These are phyloP conservation scores for Lates calcarifer DNA, from an alignment of 2,113 vertebrate species.

Conservation along the genomic window DNA sequence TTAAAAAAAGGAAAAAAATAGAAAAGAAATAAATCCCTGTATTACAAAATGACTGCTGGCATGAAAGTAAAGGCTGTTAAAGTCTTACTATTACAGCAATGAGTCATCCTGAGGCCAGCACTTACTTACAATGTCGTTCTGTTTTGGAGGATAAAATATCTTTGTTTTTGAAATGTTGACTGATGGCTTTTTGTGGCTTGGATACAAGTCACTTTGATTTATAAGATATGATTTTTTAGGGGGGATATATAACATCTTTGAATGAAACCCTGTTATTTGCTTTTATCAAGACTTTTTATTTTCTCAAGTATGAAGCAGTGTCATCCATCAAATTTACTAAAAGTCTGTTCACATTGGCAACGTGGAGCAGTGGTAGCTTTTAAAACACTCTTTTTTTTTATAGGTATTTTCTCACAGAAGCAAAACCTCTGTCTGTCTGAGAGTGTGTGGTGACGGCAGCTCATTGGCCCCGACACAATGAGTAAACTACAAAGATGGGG, in stretches of 20 bases:
- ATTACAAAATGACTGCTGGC: constrained; percentile 67
- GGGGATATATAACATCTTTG: constrained; percentile 7
- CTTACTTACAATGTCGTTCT: constrained; percentile 59
- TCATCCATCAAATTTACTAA: constrained; percentile 53
- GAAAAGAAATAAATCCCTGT: constrained; percentile 48
- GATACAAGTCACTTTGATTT: constrained; percentile 46
- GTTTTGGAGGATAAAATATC: constrained; percentile 51
- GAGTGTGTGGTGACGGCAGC: neutral
- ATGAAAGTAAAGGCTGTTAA: constrained; percentile 52
- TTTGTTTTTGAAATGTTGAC: constrained; percentile 65
- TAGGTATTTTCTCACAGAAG: constrained; percentile 54
- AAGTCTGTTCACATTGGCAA: constrained; percentile 72
- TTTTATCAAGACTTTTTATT: constrained; percentile 48
- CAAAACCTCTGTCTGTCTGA: neutral
- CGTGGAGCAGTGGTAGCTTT: neutral
- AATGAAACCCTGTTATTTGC: constrained; percentile 46
- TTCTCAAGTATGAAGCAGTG: constrained; percentile 34
- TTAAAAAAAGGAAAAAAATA: constrained; percentile 3
- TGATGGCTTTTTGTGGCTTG: constrained; percentile 65
- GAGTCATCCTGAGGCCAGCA: constrained; percentile 62
- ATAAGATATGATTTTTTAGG: constrained; percentile 40
- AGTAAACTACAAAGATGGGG: constrained; percentile 60
- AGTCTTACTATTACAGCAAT: constrained; percentile 56
- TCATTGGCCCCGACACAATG: constrained; percentile 24
- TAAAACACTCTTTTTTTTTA: constrained; percentile 26